Base-by-base conservation (phyloP, 2,797 vertebrate species). In the Gymnocypris eckloni region DNA sequence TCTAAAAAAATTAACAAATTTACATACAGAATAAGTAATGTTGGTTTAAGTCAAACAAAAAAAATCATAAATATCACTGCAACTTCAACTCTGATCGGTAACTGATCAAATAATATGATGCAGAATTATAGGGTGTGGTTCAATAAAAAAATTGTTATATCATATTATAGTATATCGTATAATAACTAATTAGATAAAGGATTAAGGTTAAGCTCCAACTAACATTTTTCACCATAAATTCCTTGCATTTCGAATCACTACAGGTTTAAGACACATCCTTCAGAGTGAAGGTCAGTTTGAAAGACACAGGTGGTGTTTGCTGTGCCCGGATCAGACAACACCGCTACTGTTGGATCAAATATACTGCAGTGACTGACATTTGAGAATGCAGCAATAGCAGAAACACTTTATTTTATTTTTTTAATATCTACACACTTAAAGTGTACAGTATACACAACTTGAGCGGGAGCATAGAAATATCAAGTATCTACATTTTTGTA, bases 241-340 rank as follows among this genome's bases (percentile, higher is more conserved):
- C 39, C 71, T 41, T 16, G 9, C 25, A 76, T 88, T 73, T 22
- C 6, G 28, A 71, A 45, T 71, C 37, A 72, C 59, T 70, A 37
- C 70, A 22, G 18, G 28, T 69, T 69, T 61, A 77, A 86, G 45
- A 72, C 84, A 83, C 33, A 64, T 50, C 50, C 50, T 79, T 84
- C 50, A 73, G 15, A 18, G 15, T 85, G 80, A 89, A 88, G 89
- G 89, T 88, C 89, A 90, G n/a, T 15, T 15, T 73, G 79, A 88
- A 88, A 82, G 89, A 78, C 83, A 83, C 81, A 71, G 80, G 54
- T 86, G 80, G 41, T 86, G 82, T 85, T 88, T 83, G 87, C 83
- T 67, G n/a, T 82, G 67, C 69, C 84, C 59, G 73, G 61, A 81
- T 84, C n/a, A 83, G 39, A 52, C 75, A 79, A 73, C 81, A 43